Conservation (phyloP, 2,797 vertebrate genomes). For the Gorsachius magnificus region DNA sequence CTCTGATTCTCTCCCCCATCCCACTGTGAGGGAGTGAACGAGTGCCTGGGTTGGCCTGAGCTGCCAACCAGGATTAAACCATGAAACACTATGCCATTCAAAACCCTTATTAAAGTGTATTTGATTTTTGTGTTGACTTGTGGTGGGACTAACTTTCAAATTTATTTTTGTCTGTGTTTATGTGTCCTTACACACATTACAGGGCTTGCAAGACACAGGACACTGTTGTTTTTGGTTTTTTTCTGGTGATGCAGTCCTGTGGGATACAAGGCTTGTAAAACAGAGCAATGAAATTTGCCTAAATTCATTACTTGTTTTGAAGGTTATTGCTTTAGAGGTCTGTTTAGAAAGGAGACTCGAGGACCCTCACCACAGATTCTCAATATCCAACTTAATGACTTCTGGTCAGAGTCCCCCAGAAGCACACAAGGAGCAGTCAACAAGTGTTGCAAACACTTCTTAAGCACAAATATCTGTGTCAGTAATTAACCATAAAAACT, state of each 20-base stretch:
- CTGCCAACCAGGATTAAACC: neutral
- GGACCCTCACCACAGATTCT: neutral
- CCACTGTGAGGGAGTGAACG: accelerated
- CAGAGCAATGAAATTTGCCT: neutral
- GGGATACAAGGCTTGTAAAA: neutral
- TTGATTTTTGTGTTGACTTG: neutral
- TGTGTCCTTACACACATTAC: neutral
- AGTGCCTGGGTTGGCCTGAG: neutral
- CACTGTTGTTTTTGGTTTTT: neutral
- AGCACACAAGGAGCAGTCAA: neutral
- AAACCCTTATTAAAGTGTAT: neutral
- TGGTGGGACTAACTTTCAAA: neutral
- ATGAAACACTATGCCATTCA: neutral
- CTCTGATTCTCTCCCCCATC: neutral
- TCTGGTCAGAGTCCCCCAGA: neutral
- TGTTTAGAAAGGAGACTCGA: neutral
- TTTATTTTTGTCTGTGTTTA: neutral
- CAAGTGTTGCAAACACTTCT: neutral
- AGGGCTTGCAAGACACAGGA: neutral
- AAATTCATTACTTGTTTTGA: neutral
- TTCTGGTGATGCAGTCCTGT: neutral
- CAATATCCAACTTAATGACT: neutral
- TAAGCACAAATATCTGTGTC: neutral
- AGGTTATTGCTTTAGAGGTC: neutral
- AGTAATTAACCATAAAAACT: neutral